Evolutionary conservation across 2,113 vertebrate genomes (phyloP).

Genomic region (human): GRCh38 chr7:92261501-92262000

Average conservation of each 20-base stretch:
- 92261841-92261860: background rate
- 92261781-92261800: conserved; percentile 12
- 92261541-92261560: conserved; percentile 22
- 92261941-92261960: background rate
- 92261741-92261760: background rate
- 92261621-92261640: background rate
- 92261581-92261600: background rate
- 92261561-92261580: conserved; percentile 25
- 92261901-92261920: background rate
- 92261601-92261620: background rate
- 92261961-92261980: background rate
- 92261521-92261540: background rate
- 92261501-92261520: background rate
- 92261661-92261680: conserved; percentile 13
- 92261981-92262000: background rate
- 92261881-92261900: conserved; percentile 1
- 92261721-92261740: background rate
- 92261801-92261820: background rate
- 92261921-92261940: conserved; percentile 3
- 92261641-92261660: background rate
- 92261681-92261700: background rate
- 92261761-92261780: background rate
- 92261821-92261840: background rate
- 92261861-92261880: conserved; percentile 15
- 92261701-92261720: background rate